phyloP scores from a whole-genome alignment of 2,113 vertebrate species.

The Cyphomyrus discorhynchus region DNA sequence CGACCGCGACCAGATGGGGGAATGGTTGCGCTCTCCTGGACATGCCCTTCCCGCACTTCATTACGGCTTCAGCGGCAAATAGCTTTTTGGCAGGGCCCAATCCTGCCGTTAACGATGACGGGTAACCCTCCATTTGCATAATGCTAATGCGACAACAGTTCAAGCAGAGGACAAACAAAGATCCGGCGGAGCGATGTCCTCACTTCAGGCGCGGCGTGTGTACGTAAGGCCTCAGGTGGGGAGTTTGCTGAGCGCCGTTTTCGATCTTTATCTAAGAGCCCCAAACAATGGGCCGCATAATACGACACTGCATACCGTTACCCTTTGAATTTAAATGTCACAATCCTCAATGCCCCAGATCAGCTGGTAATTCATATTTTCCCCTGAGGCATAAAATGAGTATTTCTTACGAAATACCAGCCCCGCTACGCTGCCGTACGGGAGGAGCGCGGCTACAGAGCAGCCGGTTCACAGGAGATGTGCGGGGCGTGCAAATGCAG shows the following conservation, averaged over 20 bases:
- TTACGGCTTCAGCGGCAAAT: background rate
- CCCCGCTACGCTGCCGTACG: conserved; percentile 19
- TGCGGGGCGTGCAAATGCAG: conserved; percentile 9
- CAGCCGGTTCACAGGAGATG: background rate
- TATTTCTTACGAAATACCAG: conserved; percentile 40
- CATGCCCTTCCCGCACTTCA: background rate
- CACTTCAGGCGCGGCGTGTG: background rate
- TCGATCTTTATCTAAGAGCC: conserved; percentile 40
- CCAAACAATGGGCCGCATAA: conserved; percentile 42
- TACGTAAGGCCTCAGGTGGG: conserved; percentile 2
- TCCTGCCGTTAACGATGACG: background rate
- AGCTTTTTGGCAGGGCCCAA: background rate
- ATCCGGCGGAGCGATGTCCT: background rate
- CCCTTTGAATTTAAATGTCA: conserved; percentile 70
- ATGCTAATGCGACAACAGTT: background rate
- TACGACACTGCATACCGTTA: conserved; percentile 58
- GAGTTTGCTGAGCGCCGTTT: conserved; percentile 14
- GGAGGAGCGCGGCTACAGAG: conserved; percentile 15
- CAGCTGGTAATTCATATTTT: conserved; percentile 41
- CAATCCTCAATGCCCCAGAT: conserved; percentile 50
- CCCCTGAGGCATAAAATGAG: conserved; percentile 42
- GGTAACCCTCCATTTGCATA: background rate
- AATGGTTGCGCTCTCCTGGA: background rate
- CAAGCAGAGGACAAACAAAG: conserved; percentile 4
- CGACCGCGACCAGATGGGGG: background rate